phyloP scores from a whole-genome alignment of 2,888 invertebrate species.

The Calameuta filiformis region DNA sequence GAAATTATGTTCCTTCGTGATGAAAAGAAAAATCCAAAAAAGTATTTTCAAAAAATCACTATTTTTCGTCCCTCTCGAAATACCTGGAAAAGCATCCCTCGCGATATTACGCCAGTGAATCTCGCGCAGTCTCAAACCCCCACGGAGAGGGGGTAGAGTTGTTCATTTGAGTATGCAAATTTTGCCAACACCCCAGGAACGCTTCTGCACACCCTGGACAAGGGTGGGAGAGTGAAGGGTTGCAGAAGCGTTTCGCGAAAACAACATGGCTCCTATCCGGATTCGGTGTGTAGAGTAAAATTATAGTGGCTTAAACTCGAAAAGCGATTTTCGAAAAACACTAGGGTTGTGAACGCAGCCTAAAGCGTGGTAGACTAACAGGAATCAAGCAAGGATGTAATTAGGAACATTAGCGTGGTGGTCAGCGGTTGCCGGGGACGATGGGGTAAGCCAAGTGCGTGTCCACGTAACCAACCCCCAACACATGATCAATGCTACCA shows the following conservation, averaged over 20 bases:
- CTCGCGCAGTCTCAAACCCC: constrained; percentile 9
- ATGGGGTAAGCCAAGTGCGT: constrained; percentile 11
- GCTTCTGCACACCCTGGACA: not conserved
- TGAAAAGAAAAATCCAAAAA: too few species aligned
- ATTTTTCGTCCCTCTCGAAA: too few species aligned
- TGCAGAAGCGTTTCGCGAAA: constrained; percentile 9
- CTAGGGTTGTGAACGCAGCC: not conserved
- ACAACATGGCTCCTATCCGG: constrained; percentile 12
- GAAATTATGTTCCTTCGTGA: too few species aligned
- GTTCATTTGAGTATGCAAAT: constrained; percentile 31
- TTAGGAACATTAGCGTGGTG: constrained; percentile 46
- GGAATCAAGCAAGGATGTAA: constrained; percentile 47
- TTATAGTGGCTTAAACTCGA: too few species aligned
- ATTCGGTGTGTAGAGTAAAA: too few species aligned
- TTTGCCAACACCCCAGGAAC: constrained; percentile 13
- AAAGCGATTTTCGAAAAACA: too few species aligned
- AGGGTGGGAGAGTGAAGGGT: too few species aligned
- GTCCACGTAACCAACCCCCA: not conserved
- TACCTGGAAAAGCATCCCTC: not conserved
- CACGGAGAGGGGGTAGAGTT: constrained; percentile 13
- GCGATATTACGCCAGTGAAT: constrained; percentile 15
- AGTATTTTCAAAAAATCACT: too few species aligned
- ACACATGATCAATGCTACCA: too few species aligned
- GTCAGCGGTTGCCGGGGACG: constrained; percentile 32
- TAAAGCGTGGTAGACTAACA: constrained; percentile 35